Conservation (phyloP, 2,113 vertebrate species). For the Empidonax alnorum region DNA sequence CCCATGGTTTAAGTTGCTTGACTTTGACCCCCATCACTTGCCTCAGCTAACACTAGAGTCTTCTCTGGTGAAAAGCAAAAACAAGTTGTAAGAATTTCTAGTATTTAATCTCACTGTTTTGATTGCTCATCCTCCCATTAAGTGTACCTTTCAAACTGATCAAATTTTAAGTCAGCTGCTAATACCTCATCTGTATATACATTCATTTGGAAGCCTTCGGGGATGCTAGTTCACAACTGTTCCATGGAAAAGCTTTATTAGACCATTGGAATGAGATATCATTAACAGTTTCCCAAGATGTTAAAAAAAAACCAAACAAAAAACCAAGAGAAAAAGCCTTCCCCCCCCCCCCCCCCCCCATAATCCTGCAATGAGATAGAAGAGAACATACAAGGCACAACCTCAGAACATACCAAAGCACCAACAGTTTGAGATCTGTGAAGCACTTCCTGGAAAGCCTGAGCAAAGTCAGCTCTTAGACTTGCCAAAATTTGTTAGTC, state of each 20-base stretch:
- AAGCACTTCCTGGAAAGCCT: background rate
- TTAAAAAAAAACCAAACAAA: background rate
- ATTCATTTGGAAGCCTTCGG: background rate
- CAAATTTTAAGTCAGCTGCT: background rate
- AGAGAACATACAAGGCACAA: background rate
- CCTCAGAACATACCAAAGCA: background rate
- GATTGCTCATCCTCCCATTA: background rate
- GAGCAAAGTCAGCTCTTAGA: background rate
- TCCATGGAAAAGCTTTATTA: background rate
- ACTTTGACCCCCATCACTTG: rapidly evolving
- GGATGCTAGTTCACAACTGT: background rate
- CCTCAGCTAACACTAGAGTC: background rate
- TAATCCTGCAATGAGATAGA: background rate
- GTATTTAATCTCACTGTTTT: background rate
- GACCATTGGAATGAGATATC: background rate
- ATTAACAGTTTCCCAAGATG: background rate
- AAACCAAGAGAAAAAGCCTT: background rate
- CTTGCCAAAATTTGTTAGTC: background rate
- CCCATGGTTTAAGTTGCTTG: background rate
- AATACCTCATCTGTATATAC: background rate
- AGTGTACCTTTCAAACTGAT: background rate
- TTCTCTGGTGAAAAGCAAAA: background rate
- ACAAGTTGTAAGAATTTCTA: background rate
- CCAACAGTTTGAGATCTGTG: background rate
- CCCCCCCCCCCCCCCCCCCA: rapidly evolving